Conservation (phyloP, 2,113 vertebrate genomes). For the Buteo buteo region DNA sequence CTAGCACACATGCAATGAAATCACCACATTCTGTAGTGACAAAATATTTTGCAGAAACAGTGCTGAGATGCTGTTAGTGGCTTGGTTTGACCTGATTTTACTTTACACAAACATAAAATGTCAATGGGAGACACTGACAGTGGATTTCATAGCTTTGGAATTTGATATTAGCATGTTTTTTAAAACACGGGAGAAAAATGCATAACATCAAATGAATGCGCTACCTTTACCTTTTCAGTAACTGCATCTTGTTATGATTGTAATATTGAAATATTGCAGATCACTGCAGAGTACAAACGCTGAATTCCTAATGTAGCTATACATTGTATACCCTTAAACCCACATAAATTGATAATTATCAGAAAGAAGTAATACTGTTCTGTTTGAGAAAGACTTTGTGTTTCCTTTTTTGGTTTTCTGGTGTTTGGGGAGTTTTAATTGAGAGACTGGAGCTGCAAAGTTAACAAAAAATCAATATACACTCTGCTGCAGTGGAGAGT, state of each 20-base stretch:
- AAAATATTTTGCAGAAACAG: background rate
- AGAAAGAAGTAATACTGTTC: background rate
- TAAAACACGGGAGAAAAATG: background rate
- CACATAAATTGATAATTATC: background rate
- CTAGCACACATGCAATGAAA: background rate
- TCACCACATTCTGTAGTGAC: slow-evolving; percentile 18
- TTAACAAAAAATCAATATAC: background rate
- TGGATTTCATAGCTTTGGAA: background rate
- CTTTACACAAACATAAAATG: background rate
- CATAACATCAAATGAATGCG: background rate
- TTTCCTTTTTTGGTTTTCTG: background rate
- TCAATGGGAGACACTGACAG: background rate
- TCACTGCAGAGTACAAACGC: background rate
- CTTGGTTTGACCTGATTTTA: slow-evolving; percentile 38
- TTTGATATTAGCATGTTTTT: background rate
- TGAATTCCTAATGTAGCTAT: background rate
- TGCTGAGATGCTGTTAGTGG: background rate
- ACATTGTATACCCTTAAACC: background rate
- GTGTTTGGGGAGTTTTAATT: background rate
- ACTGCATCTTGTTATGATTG: background rate
- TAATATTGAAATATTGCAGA: background rate
- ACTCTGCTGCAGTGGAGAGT: background rate
- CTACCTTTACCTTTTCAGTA: background rate
- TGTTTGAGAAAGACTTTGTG: background rate
- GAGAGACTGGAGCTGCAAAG: background rate